A percentile compares a stretch with the other conserved stretches of the same genome.
Evolutionary conservation across 1,140 invertebrate species (phyloP).

Genomic region (Calycopis cecrops): DNA sequence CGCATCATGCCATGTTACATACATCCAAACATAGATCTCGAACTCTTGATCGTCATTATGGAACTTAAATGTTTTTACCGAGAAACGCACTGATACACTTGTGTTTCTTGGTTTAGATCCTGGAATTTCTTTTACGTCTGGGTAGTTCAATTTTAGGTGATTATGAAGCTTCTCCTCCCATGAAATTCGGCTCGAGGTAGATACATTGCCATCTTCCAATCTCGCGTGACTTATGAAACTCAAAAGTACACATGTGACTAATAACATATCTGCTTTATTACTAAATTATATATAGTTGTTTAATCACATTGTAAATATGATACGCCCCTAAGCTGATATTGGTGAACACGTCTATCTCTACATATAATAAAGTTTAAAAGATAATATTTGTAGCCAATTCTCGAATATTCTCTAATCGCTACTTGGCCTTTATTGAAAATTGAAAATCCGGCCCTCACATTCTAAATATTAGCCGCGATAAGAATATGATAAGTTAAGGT

Average conservation of each 20-base stretch:
- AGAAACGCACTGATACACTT: slow-evolving; percentile 12
- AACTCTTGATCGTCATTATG: slow-evolving; percentile 27
- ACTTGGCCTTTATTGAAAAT: no score
- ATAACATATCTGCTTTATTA: not conserved
- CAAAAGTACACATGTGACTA: not conserved
- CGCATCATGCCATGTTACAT: slow-evolving; percentile 25
- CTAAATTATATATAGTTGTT: no score
- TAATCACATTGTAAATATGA: no score
- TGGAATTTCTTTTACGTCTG: not conserved
- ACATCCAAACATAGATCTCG: slow-evolving; percentile 21
- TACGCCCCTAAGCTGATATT: no score
- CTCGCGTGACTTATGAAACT: not conserved
- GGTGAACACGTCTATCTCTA: no score
- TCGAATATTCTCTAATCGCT: no score
- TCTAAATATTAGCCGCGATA: no score
- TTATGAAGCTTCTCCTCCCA: slow-evolving; percentile 6
- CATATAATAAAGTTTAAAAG: no score
- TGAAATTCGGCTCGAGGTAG: not conserved
- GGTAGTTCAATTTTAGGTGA: not conserved
- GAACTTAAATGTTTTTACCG: slow-evolving; percentile 28
- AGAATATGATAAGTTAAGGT: no score
- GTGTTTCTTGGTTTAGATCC: slow-evolving; percentile 19
- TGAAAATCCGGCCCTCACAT: no score
- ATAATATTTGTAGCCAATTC: no score
- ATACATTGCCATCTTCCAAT: not conserved